A percentile compares a stretch with the other conserved stretches of the same genome.
These are phyloP conservation scores for Tribolium freemani DNA, from an alignment of 2,888 invertebrate species.

Conservation along the genomic window DNA sequence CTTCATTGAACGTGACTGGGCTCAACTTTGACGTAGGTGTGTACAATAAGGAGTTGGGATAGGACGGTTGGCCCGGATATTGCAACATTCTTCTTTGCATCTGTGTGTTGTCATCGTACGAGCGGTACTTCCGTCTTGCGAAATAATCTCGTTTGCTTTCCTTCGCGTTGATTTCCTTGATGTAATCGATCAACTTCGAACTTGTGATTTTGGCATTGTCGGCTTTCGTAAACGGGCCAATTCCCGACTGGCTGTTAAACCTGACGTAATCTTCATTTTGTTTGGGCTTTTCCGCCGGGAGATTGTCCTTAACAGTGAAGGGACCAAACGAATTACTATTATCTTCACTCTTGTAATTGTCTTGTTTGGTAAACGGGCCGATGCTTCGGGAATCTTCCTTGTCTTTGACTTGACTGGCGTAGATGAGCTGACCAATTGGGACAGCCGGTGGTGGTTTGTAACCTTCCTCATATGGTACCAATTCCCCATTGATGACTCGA, in stretches of 20 bases:
- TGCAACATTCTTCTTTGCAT: conserved; percentile 82
- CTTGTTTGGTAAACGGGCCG: conserved; percentile 75
- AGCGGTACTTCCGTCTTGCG: conserved; percentile 66
- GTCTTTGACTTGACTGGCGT: conserved; percentile 61
- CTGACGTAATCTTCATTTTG: conserved; percentile 53
- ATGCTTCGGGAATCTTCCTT: conserved; percentile 61
- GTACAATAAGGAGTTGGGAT: conserved; percentile 78
- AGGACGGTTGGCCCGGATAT: conserved; percentile 73
- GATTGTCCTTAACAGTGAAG: conserved; percentile 74
- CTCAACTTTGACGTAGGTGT: conserved; percentile 74
- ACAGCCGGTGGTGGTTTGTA: conserved; percentile 76
- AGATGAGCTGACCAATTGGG: conserved; percentile 72
- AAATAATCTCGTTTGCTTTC: conserved; percentile 76
- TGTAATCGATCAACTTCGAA: conserved; percentile 76
- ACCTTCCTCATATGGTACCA: conserved; percentile 81
- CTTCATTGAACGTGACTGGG: conserved; percentile 76
- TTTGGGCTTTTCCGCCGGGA: conserved; percentile 45
- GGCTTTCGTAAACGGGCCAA: conserved; percentile 76
- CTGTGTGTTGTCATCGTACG: conserved; percentile 70
- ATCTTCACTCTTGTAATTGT: conserved; percentile 70
- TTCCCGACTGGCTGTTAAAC: conserved; percentile 64
- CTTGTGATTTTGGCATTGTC: conserved; percentile 73
- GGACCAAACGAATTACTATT: conserved; percentile 67
- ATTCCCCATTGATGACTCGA: conserved; percentile 86
- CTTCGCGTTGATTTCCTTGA: conserved; percentile 77